Evolutionary conservation across 2,113 vertebrate genomes (phyloP).

Genomic region (Daphoenositta chrysoptera): DNA sequence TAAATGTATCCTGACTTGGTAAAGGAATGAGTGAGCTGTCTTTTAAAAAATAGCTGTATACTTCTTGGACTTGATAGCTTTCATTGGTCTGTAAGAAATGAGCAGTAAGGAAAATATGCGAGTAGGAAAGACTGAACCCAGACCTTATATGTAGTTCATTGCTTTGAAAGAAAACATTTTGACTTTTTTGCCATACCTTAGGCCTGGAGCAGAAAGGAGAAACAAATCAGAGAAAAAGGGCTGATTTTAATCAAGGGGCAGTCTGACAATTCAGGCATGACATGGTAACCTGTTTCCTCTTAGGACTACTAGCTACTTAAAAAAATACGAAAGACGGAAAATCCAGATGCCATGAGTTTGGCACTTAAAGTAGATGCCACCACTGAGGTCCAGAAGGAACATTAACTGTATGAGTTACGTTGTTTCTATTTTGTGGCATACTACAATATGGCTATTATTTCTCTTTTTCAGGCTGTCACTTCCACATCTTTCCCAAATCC

Average conservation of each 20-base stretch:
- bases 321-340: background rate
- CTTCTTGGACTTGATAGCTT: background rate
- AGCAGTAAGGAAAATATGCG: background rate
- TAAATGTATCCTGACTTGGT: background rate
- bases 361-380: background rate
- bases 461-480: background rate
- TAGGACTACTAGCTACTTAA: background rate
- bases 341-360: background rate
- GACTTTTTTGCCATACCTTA: background rate
- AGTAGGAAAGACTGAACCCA: background rate
- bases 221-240: background rate
- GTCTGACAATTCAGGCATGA: background rate
- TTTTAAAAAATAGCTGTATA: background rate
- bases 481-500: background rate
- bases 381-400: background rate
- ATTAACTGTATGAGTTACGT: background rate
- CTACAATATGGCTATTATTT: background rate
- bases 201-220: background rate
- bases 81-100: background rate
- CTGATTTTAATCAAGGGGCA: background rate
- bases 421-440: background rate
- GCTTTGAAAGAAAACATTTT: background rate
- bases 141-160: background rate
- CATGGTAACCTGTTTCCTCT: background rate
- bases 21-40: background rate